Conservation (phyloP, 2,888 invertebrate species). For the Lamproptera curius region DNA sequence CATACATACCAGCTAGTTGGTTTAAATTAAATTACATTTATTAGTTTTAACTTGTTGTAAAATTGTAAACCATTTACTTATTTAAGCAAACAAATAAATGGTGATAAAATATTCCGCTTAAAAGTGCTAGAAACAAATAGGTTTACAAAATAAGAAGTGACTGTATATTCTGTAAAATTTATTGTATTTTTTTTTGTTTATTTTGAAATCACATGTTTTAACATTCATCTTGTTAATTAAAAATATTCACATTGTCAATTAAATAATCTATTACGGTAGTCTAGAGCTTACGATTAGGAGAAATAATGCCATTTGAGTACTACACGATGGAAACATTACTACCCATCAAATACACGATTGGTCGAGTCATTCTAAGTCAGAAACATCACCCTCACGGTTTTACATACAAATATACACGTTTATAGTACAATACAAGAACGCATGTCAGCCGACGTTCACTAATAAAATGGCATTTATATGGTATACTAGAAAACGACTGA, state of each 20-base stretch:
- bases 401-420: slow-evolving; percentile 76
- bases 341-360: slow-evolving; percentile 66
- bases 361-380: slow-evolving; percentile 70
- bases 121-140: too few species aligned
- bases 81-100: too few species aligned
- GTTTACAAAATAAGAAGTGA: slow-evolving; percentile 22
- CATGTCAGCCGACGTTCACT: slow-evolving; percentile 66
- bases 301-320: slow-evolving; percentile 77
- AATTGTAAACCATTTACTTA: too few species aligned
- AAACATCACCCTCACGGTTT: slow-evolving; percentile 60
- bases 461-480: slow-evolving; percentile 74
- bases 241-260: slow-evolving; percentile 83
- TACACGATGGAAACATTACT: slow-evolving; percentile 51
- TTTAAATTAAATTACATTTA: too few species aligned
- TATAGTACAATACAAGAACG: slow-evolving; percentile 70
- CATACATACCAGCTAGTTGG: too few species aligned
- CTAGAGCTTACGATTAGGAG: slow-evolving; percentile 76
- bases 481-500: slow-evolving; percentile 65
- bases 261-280: slow-evolving; percentile 80
- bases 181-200: slow-evolving; percentile 79
- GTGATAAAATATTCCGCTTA: too few species aligned
- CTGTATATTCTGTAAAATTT: slow-evolving; percentile 75
- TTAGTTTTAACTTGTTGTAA: too few species aligned
- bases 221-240: slow-evolving; percentile 82
- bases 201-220: slow-evolving; percentile 80